These are phyloP conservation scores for Connochaetes taurinus DNA, from an alignment of 2,113 vertebrate species.

Conservation along the genomic window DNA sequence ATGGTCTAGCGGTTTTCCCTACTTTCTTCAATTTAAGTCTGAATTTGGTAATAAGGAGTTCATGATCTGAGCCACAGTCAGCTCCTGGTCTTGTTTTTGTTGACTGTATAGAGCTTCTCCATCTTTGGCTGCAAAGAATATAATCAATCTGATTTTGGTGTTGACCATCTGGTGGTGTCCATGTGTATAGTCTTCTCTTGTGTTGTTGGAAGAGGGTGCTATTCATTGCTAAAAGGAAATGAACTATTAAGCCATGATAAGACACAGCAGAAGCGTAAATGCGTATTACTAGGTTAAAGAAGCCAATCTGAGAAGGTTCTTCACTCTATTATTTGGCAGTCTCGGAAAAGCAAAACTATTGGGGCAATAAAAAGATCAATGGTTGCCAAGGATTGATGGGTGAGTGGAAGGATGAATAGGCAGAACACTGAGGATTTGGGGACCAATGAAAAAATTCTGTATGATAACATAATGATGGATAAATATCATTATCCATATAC, in stretches of 20 bases:
- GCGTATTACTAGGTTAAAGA: neutral
- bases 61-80: too few species aligned
- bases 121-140: too few species aligned
- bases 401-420: neutral
- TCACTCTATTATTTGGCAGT: neutral
- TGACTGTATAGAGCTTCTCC: too few species aligned
- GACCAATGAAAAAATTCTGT: neutral
- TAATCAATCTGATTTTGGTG: too few species aligned
- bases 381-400: neutral
- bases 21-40: too few species aligned
- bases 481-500: neutral
- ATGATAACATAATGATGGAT: neutral
- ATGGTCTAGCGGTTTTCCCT: too few species aligned
- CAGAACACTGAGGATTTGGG: neutral
- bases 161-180: too few species aligned
- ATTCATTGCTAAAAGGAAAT: neutral
- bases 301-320: neutral
- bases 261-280: neutral
- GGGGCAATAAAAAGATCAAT: neutral
- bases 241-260: neutral
- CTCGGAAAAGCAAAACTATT: neutral
- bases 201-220: too few species aligned
- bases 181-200: too few species aligned
- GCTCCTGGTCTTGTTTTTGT: too few species aligned
- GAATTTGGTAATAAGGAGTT: too few species aligned